A percentile compares a stretch with the other conserved stretches of the same genome.
phyloP scores from a whole-genome alignment of 2,797 vertebrate genomes.

The Harpagifer antarcticus region DNA sequence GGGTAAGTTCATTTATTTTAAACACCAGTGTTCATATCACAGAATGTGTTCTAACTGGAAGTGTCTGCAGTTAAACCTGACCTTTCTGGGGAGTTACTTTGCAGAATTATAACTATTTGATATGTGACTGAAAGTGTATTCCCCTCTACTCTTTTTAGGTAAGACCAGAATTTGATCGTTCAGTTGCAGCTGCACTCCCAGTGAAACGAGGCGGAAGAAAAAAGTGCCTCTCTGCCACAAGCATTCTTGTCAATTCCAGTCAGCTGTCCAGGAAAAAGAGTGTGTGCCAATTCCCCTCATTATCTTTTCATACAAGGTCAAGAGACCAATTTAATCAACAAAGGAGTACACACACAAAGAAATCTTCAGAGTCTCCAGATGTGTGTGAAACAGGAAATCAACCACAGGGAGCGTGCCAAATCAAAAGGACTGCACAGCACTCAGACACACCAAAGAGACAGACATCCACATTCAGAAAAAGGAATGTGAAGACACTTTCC shows the following conservation, averaged over 20 bases:
- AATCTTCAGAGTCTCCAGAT: constrained; percentile 13
- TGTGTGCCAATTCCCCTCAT: constrained; percentile 83
- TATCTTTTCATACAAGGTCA: constrained; percentile 81
- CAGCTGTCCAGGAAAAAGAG: constrained; percentile 70
- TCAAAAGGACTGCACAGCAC: constrained; percentile 9
- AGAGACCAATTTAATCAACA: constrained; percentile 35
- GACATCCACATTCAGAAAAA: constrained; percentile 23
- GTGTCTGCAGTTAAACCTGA: not conserved
- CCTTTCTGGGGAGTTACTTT: not conserved
- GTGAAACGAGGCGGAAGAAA: constrained; percentile 69
- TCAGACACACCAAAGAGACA: constrained; percentile 46
- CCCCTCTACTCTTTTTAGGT: constrained; percentile 78
- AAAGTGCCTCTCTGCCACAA: constrained; percentile 51
- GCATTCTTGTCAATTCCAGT: constrained; percentile 57
- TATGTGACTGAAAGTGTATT: not conserved
- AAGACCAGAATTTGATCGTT: constrained; percentile 87
- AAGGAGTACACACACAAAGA: constrained; percentile 33
- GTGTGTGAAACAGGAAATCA: constrained; percentile 27
- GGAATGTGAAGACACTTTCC: constrained; percentile 8
- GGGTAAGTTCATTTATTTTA: constrained; percentile 81
- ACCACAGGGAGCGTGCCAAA: constrained; percentile 8
- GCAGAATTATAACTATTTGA: not conserved
- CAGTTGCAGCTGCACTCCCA: constrained; percentile 47
- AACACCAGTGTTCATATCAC: not conserved
- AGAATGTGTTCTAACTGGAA: not conserved